Conservation (phyloP, 2,113 vertebrate species). For the Perca fluviatilis region DNA sequence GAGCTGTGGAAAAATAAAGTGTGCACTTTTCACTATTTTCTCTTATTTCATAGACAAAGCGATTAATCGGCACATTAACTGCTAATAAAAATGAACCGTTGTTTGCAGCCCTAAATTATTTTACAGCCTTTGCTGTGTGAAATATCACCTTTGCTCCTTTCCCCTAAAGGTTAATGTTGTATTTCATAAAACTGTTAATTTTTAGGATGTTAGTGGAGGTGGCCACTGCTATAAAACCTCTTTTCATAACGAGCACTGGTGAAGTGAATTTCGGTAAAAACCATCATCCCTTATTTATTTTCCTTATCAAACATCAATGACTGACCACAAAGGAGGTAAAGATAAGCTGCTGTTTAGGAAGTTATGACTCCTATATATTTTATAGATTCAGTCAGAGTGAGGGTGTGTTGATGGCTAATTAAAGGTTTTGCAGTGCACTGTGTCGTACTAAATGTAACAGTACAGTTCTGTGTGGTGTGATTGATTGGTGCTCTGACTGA, state of each 20-base stretch:
- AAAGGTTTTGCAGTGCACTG: constrained; percentile 21
- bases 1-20: too few relatives aligned
- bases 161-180: constrained; percentile 13
- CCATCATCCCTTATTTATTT: constrained; percentile 1
- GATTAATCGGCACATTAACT: too few relatives aligned
- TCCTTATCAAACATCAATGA: constrained; percentile 7
- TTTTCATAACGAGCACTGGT: constrained; percentile 34
- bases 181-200: constrained; percentile 39
- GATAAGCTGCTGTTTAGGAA: neutral
- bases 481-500: constrained; percentile 67
- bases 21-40: neutral
- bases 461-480: constrained; percentile 41
- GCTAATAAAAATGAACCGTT: neutral
- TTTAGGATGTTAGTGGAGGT: constrained; percentile 31
- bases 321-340: neutral
- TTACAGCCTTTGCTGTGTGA: constrained; percentile 11
- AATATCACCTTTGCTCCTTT: neutral
- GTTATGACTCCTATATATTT: neutral
- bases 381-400: constrained; percentile 28
- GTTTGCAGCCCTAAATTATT: neutral
- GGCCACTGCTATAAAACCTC: constrained; percentile 23
- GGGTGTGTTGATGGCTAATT: constrained; percentile 31
- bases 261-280: constrained; percentile 36
- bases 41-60: neutral
- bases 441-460: constrained; percentile 27